Evolutionary conservation across 1,140 invertebrate genomes (phyloP).

Genomic region (Temnothorax curvispinosus): DNA sequence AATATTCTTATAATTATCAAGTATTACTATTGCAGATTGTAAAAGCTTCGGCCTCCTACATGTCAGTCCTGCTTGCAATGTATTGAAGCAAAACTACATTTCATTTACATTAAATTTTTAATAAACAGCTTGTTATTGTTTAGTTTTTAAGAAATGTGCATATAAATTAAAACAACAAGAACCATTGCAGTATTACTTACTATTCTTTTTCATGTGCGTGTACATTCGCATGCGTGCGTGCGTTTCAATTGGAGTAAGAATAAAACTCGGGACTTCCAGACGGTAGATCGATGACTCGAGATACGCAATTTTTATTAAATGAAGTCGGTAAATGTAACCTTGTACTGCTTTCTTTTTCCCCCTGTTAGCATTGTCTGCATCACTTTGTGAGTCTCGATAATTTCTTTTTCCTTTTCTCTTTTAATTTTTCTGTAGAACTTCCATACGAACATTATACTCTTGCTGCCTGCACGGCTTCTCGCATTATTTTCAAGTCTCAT

Average conservation of each 20-base stretch:
- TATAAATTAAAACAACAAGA: not conserved
- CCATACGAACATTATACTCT: slow-evolving; percentile 7
- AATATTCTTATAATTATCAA: not conserved
- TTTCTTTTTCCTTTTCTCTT: slow-evolving; percentile 10
- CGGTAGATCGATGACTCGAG: slow-evolving; percentile 6
- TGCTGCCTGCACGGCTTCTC: not conserved
- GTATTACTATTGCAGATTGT: slow-evolving; percentile 21
- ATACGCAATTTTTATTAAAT: slow-evolving; percentile 30
- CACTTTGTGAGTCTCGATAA: not conserved
- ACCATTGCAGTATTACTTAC: not conserved
- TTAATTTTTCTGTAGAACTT: not conserved
- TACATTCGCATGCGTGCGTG: not conserved
- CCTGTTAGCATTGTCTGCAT: not conserved
- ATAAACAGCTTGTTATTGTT: not conserved
- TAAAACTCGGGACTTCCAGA: not conserved
- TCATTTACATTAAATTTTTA: not conserved
- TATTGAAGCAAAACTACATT: not conserved
- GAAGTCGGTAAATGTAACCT: not conserved
- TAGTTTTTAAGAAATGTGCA: not conserved
- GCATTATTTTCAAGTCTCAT: slow-evolving; percentile 17
- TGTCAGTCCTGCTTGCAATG: slow-evolving; percentile 37
- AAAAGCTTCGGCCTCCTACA: slow-evolving; percentile 20
- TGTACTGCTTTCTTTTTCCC: not conserved
- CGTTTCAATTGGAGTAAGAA: not conserved
- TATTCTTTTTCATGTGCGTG: not conserved